Base-by-base conservation (phyloP, 1,140 invertebrate species). In the Euura saliciscinereae region DNA sequence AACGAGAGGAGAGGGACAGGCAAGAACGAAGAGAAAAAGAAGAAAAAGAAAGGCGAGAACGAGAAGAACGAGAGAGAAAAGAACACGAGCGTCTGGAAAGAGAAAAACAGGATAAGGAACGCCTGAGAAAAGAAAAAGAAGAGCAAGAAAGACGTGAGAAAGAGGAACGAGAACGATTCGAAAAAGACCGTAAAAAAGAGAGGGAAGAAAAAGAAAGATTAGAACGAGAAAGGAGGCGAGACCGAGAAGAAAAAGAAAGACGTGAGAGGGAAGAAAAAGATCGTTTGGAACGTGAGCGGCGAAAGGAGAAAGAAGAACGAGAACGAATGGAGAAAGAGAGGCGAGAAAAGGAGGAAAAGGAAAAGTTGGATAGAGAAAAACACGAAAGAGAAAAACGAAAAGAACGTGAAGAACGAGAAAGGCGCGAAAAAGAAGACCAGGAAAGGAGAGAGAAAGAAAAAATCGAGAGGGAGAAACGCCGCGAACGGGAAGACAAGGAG, bases 21-120 rank as follows among this genome's bases (percentile, higher is more conserved):
- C 89, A 89, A 74, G 90, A 89, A 73, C 85, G 87, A 72, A 82
- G 87, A 74, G 85, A 86, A 74, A 78, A 73, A 71, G 82, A 88
- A 75, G 86, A 85, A 81, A 71, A 80, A 11, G 85, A 89, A 76
- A 78, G 83, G 71, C 82, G 86, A 70, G 85, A 79, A 70, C 71
- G 82, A 13, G 81, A 83, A 44, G 83, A 80, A 70, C 77, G 82
- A 74, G 74, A 85, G 85, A 71, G 84, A 83, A 82, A 76, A 71
- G 74, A 87, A 76, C 78, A 87, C 77, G 73, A 80, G 68, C 73
- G 80, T 2, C 72, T 66, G 43, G 74, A 82, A 43, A 73, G 71
- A 13, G 78, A 81, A 8, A 77, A 75, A 59, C 69, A 74, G 28
- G 66, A 66, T 13, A 28, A 45, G 28, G 44, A 67, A 67, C 66